Evolutionary conservation across 2,888 invertebrate species (phyloP).

Genomic region (Ectropis crepuscularia): DNA sequence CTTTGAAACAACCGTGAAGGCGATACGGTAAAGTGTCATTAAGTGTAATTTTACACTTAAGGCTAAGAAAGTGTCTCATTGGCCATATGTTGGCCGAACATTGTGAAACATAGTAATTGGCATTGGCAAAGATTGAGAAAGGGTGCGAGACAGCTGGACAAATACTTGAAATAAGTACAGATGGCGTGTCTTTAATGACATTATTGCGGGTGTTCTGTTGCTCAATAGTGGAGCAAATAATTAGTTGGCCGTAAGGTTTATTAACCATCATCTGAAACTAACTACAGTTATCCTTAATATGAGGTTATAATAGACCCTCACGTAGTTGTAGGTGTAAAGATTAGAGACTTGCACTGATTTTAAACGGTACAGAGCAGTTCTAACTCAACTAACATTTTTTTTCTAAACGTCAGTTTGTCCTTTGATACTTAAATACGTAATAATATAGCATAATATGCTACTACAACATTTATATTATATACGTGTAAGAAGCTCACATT

Average conservation of each 20-base stretch:
- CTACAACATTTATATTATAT: too few relatives aligned
- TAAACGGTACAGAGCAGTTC: too few relatives aligned
- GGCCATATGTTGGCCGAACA: constrained; percentile 70
- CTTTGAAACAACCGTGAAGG: constrained; percentile 66
- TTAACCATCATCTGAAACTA: background rate
- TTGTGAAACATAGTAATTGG: constrained; percentile 50
- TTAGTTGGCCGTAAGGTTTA: background rate
- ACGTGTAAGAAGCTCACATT: too few relatives aligned
- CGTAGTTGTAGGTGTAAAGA: too few relatives aligned
- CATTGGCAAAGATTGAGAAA: constrained; percentile 40
- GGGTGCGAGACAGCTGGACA: constrained; percentile 47
- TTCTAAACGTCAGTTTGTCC: too few relatives aligned
- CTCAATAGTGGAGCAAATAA: background rate
- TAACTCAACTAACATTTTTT: too few relatives aligned
- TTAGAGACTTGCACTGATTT: too few relatives aligned
- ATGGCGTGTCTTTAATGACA: constrained; percentile 1
- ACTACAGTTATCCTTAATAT: too few relatives aligned
- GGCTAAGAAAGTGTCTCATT: constrained; percentile 69
- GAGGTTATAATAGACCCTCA: too few relatives aligned
- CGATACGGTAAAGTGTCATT: constrained; percentile 64
- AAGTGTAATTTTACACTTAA: constrained; percentile 73
- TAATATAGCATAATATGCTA: too few relatives aligned
- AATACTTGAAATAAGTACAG: constrained; percentile 28
- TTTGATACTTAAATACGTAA: too few relatives aligned
- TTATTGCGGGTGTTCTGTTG: background rate